A percentile compares a stretch with the other conserved stretches of the same genome.
These are phyloP conservation scores for Drosophila flavopinicola DNA, from an alignment of 2,888 invertebrate genomes.

Conservation along the genomic window DNA sequence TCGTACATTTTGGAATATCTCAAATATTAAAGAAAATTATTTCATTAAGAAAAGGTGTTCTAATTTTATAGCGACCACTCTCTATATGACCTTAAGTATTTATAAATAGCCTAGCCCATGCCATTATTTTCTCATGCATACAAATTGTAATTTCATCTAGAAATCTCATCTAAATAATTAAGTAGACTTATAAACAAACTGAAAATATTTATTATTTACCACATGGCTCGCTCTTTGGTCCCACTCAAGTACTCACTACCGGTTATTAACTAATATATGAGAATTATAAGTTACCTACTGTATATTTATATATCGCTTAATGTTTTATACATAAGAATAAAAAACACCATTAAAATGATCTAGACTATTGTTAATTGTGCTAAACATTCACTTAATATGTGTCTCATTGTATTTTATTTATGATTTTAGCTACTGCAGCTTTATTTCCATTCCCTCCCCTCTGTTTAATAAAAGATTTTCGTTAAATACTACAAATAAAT, in stretches of 20 bases:
- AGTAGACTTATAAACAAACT: constrained; percentile 31
- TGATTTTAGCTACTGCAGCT: constrained; percentile 19
- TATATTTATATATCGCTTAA: constrained; percentile 7
- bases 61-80: neutral
- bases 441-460: constrained; percentile 1
- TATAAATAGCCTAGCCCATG: constrained; percentile 29
- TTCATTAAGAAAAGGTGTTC: neutral
- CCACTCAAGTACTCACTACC: constrained; percentile 12
- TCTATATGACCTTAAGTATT: constrained; percentile 33
- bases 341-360: neutral
- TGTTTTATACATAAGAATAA: neutral
- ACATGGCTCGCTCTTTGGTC: neutral
- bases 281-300: constrained; percentile 7
- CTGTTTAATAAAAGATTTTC: constrained; percentile 10
- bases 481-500: constrained; percentile 24
- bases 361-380: constrained; percentile 5
- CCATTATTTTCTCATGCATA: constrained; percentile 15
- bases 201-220: constrained; percentile 57
- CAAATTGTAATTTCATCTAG: constrained; percentile 19
- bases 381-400: neutral
- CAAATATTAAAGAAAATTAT: too few relatives aligned
- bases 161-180: constrained; percentile 36
- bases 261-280: constrained; percentile 10
- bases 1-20: too few relatives aligned
- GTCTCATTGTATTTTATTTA: constrained; percentile 7